Conservation (phyloP, 2,797 vertebrate genomes). For the Arrhamphus sclerolepis region DNA sequence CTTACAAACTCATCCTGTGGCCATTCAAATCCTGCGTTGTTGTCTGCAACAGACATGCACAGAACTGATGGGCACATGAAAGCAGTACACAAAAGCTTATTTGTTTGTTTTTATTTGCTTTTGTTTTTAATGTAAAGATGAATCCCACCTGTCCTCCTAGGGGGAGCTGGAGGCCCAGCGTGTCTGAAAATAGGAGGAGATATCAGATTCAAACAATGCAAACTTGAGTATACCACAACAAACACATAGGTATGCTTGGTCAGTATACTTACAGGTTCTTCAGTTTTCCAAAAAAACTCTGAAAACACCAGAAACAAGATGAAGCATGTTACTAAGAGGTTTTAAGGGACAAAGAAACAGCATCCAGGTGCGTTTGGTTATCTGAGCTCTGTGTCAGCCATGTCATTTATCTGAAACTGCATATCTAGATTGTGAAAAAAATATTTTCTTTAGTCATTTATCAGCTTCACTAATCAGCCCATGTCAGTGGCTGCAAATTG, state of each 20-base stretch:
- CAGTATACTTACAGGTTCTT: conserved; percentile 77
- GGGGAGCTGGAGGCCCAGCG: conserved; percentile 73
- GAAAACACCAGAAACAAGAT: conserved; percentile 45
- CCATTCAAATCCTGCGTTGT: conserved; percentile 62
- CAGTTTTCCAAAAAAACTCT: conserved; percentile 80
- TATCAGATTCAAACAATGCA: not conserved
- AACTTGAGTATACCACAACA: not conserved
- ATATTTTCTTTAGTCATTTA: conserved; percentile 37
- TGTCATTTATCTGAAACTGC: not conserved
- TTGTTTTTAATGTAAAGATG: not conserved
- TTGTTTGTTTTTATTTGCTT: rapidly evolving
- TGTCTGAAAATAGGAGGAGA: conserved; percentile 41
- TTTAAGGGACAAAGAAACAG: not conserved
- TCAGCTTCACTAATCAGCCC: conserved; percentile 14
- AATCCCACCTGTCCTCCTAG: conserved; percentile 74
- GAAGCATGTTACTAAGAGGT: not conserved
- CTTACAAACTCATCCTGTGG: conserved; percentile 81
- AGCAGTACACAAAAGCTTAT: not conserved
- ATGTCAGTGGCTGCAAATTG: conserved; percentile 17
- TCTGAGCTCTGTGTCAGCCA: not conserved
- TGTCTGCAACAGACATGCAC: conserved; percentile 54
- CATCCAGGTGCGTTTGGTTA: not conserved
- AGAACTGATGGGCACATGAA: too few species aligned
- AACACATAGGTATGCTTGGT: too few species aligned
- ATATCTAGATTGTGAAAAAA: conserved; percentile 12